Evolutionary conservation across 2,888 invertebrate genomes (phyloP), one percentile per base, ranked within the genome.

Genomic region (Lochmaea capreae): DNA sequence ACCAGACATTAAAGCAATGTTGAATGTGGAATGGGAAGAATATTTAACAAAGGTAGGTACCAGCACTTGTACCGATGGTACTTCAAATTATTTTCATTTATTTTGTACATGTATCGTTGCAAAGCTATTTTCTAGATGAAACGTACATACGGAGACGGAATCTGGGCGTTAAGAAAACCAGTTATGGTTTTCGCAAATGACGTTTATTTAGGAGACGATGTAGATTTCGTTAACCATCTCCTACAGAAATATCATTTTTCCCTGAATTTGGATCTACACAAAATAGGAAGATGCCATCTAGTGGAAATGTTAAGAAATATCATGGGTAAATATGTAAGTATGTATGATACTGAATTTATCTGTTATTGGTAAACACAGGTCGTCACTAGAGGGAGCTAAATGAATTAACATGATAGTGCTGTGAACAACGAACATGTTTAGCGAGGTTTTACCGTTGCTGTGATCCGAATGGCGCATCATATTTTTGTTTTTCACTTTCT

Each of bases 131-230:
- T 65, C 11, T 70, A 84, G 84, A 79, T 81, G 63, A 81, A 81
- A 68, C 72, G 87, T 72, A 85, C 85, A 78, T 87, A 87, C 73
- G 90, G 90, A 10, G 88, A 88, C 1, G 77, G 86, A 65, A 84
- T 89, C 9, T 90, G 89, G 86, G 87, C 87, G 12, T 79, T 90
- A 26, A 78, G 83, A 46, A 87, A 86, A 54, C 85, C 87, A 63
- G 90, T 90, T 0, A 89, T 88, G 6, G 87, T 92, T 1, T 87
- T 90, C 75, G 77, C 87, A 2, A 87, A 91, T 76, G 88, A 87
- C 10, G 83, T 87, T 69, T 88, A 89, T 75, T 81, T 92, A 43
- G 92, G 91, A 0, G 90, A 89, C 59, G 89, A 89, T 66, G 82
- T 85, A 0, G 90, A 89, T 71, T 83, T 92, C 26, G 84, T 87